Percentiles rank a stretch among this genome's conserved stretches.
Conservation (phyloP, 2,797 vertebrate species). For the Cossypha dichroa region DNA sequence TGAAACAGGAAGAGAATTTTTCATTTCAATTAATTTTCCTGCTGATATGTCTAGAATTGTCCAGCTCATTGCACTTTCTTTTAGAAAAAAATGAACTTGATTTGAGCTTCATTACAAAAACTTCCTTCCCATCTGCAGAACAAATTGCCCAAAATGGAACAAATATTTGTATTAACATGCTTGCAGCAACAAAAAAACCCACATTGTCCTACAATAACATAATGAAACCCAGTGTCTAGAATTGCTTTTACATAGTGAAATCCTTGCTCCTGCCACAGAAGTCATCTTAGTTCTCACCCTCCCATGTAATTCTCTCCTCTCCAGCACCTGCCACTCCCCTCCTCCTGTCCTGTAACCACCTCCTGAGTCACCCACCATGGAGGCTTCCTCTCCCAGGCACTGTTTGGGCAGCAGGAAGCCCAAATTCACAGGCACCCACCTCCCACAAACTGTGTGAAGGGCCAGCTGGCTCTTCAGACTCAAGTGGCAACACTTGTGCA, state of each 20-base stretch:
- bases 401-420: background rate
- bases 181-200: fast-evolving
- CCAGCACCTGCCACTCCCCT: background rate
- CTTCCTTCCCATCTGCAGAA: background rate
- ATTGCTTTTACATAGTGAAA: background rate
- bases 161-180: background rate
- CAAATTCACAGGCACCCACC: background rate
- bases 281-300: background rate
- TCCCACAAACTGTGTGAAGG: background rate
- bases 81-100: background rate
- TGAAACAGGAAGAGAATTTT: background rate
- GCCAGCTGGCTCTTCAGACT: background rate
- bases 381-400: background rate
- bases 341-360: background rate
- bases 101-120: background rate
- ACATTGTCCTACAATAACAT: background rate
- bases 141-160: background rate
- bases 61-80: background rate
- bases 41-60: background rate
- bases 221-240: background rate
- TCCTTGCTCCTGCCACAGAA: background rate
- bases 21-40: background rate
- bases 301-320: background rate
- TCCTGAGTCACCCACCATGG: fast-evolving
- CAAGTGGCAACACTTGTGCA: background rate